These are phyloP conservation scores for Progne subis DNA, from an alignment of 2,113 vertebrate genomes.

Conservation along the genomic window DNA sequence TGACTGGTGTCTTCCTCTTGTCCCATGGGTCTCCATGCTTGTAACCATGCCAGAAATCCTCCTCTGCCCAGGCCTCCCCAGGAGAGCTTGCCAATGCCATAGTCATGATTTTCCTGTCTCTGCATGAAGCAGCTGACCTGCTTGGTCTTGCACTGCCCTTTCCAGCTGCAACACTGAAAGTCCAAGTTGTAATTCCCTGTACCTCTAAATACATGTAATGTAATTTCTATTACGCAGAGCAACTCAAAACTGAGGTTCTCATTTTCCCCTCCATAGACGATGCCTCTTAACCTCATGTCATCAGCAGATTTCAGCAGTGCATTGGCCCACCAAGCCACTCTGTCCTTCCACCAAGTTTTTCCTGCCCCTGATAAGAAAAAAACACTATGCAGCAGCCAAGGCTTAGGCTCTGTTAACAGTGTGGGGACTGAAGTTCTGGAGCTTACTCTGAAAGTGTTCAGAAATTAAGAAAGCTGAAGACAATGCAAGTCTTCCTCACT, in stretches of 20 bases:
- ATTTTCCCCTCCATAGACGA: not conserved
- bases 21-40: not conserved
- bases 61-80: not conserved
- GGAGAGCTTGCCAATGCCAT: not conserved
- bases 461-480: not conserved
- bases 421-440: not conserved
- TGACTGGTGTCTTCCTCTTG: not conserved
- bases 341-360: not conserved
- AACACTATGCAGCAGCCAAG: not conserved
- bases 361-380: not conserved
- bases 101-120: not conserved
- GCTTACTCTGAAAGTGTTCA: not conserved
- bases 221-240: not conserved
- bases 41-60: not conserved
- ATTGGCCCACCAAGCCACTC: not conserved
- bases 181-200: not conserved
- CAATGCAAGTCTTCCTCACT: not conserved
- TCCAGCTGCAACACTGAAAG: not conserved
- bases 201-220: not conserved
- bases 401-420: not conserved
- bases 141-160: not conserved
- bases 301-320: not conserved
- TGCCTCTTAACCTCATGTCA: not conserved
- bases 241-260: not conserved
- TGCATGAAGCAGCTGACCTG: not conserved